Base-by-base conservation (phyloP, 1,140 invertebrate genomes). In the Drosophila bocki region DNA sequence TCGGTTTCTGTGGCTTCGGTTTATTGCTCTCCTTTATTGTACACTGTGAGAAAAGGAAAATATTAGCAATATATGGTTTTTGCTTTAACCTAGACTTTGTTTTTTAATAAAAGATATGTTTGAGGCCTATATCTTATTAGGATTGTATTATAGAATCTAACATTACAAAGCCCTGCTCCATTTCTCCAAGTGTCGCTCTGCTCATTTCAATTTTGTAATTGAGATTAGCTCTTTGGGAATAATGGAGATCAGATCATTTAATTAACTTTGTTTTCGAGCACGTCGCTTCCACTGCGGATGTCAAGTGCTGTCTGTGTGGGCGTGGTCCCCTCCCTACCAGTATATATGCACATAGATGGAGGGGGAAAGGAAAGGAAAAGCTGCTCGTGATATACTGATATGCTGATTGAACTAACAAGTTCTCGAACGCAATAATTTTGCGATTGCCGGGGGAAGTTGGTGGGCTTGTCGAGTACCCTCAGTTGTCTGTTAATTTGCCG, bases 201-300 rank as follows among this genome's bases (percentile, higher is more conserved):
- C 76, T 91, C 79, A 85, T 85, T 91, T 85, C 88, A 88, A 91
- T 91, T 91, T 85, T 91, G 88, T 91, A 91, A 91, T 91, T 91
- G 88, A 91, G 88, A 90, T 88, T 91, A 91, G 88, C 88, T 85
- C 81, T 88, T 78, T 76, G 84, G 88, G 70, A 82, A 91, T 91
- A 91, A 91, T 88, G 84, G 88, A 91, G 88, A 91, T 91, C 88
- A 88, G 88, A 91, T 91, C 88, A 88, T 91, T 91, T 91, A 91
- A 91, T 91, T 91, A 91, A 91, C 79, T 91, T 91, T 91, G 77
- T 88, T 87, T 77, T 88, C 85, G 81, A 90, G 85, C 75, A 81
- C 74, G 87, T 84, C 53, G 45, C 54, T 65, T 41, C 70, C 35
- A 54, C 71, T 68, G 61, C 53, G 53, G 68, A 74, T 88, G 77